Evolutionary conservation across 2,113 vertebrate species (phyloP), one percentile per base, ranked within the genome.

Genomic region (Zosterops japonicus): DNA sequence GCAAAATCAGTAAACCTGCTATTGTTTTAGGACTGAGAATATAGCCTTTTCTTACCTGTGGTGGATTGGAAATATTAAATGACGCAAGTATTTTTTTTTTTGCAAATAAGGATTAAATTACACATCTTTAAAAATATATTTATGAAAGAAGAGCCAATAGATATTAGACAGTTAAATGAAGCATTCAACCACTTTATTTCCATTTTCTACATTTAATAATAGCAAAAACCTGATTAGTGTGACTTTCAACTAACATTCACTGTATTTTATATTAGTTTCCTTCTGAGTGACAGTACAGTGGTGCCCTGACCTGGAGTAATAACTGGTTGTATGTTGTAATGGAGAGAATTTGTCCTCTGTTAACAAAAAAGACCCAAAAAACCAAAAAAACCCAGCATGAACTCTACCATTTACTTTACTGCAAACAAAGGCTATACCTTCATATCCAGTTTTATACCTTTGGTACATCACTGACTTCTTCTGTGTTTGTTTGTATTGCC

Each of bases 181-280:
- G 5, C 57, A 57, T 79, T 72, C 17, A 7, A 14, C 4, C 19
- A 1, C 9, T 89, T 86, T 57, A 55, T 77, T 91, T 69, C 28
- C 8, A 31, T 11, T 90, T 31, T 64, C 31, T 77, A 67, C 5
- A 50, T 86, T 72, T 80, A 63, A 29, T 77, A 90, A 69, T 33
- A 60, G 39, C 9, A 17, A 33, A 87, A 89, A 23, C 5, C 15
- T 50, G 46, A 78, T 47, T 7, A 35, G 7, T 52, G 28, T 68
- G 80, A 82, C 78, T 94, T 91, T 85, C 57, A 87, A 24, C 5
- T 76, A 65, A 56, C 31, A 49, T 85, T 87, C 28, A 25, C 16
- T 35, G 11, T 63, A 15, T 46, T 92, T 83, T 35, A 55, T 47
- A 29, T 25, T 56, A 68, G 14, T n/a, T 13, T 64, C 13, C 28